A percentile compares a stretch with the other conserved stretches of the same genome.
These are phyloP conservation scores for Microdon myrmicae DNA, from an alignment of 2,888 invertebrate species.

Conservation along the genomic window DNA sequence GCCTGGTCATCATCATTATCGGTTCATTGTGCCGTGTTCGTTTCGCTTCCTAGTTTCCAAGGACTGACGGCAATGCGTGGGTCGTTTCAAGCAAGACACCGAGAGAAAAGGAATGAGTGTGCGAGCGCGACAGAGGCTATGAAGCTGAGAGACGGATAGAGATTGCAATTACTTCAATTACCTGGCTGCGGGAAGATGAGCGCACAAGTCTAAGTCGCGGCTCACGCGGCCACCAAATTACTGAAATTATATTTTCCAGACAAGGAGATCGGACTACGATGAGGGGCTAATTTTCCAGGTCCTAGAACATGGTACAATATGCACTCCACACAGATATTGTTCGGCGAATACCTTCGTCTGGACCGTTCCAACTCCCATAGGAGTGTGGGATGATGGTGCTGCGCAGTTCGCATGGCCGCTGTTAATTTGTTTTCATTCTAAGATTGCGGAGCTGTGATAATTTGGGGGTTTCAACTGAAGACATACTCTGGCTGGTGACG, in stretches of 20 bases:
- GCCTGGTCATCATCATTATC: slow-evolving; percentile 45
- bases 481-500: slow-evolving; percentile 16
- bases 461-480: slow-evolving; percentile 35
- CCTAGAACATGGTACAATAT: slow-evolving; percentile 14
- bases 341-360: too few relatives aligned
- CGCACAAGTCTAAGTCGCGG: slow-evolving; percentile 33
- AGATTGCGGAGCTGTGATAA: slow-evolving; percentile 49
- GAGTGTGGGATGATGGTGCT: slow-evolving; percentile 26
- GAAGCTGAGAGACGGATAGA: too few relatives aligned
- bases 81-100: slow-evolving; percentile 20
- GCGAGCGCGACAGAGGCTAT: too few relatives aligned
- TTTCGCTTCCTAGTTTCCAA: slow-evolving; percentile 34
- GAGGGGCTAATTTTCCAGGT: slow-evolving; percentile 30
- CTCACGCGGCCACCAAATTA: slow-evolving; percentile 48
- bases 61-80: slow-evolving; percentile 29
- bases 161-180: slow-evolving; percentile 51
- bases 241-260: slow-evolving; percentile 39
- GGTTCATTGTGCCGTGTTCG: slow-evolving; percentile 16
- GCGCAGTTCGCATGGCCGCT: slow-evolving; percentile 43
- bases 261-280: slow-evolving; percentile 4
- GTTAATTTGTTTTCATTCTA: slow-evolving; percentile 49
- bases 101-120: slow-evolving; percentile 2
- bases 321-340: too few relatives aligned
- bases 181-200: slow-evolving; percentile 24
- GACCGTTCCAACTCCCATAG: too few relatives aligned